Evolutionary conservation across 2,113 vertebrate genomes (phyloP).

Genomic region (Monopterus albus): DNA sequence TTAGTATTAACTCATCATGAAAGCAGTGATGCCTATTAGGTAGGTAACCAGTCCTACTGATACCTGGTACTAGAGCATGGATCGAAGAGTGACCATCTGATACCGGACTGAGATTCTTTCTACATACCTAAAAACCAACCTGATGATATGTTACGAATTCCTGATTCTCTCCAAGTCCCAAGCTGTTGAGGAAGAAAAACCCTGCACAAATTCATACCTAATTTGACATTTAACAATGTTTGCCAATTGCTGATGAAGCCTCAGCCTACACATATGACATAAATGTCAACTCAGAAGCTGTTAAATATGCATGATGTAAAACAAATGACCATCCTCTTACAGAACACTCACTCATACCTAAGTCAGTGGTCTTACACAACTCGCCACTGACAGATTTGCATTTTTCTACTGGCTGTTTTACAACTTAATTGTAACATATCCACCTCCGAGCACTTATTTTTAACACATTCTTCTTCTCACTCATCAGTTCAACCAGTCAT

Average conservation of each 20-base stretch:
- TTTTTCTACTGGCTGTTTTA: neutral
- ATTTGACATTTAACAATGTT: neutral
- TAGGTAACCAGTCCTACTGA: too few species aligned
- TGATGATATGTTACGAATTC: neutral
- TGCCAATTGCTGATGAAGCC: slow-evolving; percentile 12
- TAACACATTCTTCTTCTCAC: neutral
- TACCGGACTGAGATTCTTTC: too few species aligned
- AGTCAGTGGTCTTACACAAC: slow-evolving; percentile 5
- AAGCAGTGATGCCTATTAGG: neutral
- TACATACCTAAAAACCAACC: too few species aligned
- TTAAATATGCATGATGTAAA: slow-evolving; percentile 1
- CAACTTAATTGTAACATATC: slow-evolving; percentile 20
- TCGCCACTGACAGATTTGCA: neutral
- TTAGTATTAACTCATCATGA: slow-evolving; percentile 15
- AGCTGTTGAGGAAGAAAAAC: neutral
- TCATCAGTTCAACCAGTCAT: slow-evolving; percentile 34
- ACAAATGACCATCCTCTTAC: slow-evolving; percentile 25
- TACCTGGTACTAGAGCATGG: too few species aligned
- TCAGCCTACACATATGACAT: slow-evolving; percentile 11
- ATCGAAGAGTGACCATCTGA: too few species aligned
- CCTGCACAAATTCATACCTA: neutral
- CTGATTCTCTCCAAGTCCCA: neutral
- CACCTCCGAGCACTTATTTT: slow-evolving; percentile 20
- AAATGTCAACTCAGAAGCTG: neutral
- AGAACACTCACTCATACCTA: slow-evolving; percentile 18